Evolutionary conservation across 2,797 vertebrate genomes (phyloP).

Genomic region (Phalanger gymnotis): DNA sequence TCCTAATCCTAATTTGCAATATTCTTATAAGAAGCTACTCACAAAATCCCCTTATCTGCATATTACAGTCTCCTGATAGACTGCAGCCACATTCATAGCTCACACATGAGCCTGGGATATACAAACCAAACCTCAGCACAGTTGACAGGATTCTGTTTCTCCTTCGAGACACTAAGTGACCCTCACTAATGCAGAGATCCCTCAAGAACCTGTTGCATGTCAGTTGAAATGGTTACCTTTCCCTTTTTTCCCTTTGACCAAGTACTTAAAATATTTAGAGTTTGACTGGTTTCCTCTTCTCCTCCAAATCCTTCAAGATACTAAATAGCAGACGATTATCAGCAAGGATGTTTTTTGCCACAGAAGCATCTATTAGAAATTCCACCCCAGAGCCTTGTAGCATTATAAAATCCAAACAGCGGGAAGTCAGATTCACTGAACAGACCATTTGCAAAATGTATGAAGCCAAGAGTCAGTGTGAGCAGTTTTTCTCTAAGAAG

Average conservation of each 20-base stretch:
- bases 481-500: constrained; percentile 23
- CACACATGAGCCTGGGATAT: neutral
- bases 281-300: constrained; percentile 38
- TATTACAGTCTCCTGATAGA: neutral
- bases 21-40: neutral
- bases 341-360: constrained; percentile 21
- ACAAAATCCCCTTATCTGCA: neutral
- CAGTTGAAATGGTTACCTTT: neutral
- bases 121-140: neutral
- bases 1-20: neutral
- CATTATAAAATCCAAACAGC: constrained; percentile 49
- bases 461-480: constrained; percentile 51
- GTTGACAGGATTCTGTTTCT: neutral
- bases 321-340: constrained; percentile 66
- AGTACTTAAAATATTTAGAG: constrained; percentile 28
- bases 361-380: constrained; percentile 43
- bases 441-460: constrained; percentile 56
- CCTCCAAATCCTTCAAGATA: constrained; percentile 49
- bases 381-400: constrained; percentile 2
- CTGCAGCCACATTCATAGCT: neutral
- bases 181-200: neutral
- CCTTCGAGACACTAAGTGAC: neutral
- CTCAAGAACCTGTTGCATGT: neutral
- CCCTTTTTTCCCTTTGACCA: neutral
- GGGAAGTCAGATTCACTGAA: constrained; percentile 57